These are phyloP conservation scores for Drosophila mojavensis DNA, from an alignment of 1,140 invertebrate genomes.

Conservation along the genomic window DNA sequence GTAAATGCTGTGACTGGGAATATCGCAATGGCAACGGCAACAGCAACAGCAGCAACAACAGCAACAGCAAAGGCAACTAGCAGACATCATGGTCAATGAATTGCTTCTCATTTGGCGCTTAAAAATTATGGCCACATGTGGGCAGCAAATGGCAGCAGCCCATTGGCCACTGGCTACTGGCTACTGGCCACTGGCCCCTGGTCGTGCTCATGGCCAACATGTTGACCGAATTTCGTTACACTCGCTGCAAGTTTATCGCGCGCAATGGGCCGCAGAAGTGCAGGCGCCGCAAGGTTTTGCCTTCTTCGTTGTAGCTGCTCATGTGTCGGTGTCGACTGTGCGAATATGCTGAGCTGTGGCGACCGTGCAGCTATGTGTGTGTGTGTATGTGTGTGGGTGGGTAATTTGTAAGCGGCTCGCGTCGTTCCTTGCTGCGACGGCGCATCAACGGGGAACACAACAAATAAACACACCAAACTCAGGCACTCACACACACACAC, in stretches of 20 bases:
- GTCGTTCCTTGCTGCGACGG: conserved; percentile 32
- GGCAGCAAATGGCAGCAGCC: conserved; percentile 58
- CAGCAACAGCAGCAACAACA: no score
- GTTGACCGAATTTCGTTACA: conserved; percentile 76
- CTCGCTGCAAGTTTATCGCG: conserved; percentile 71
- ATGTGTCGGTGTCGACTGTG: not conserved
- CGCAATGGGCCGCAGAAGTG: conserved; percentile 47
- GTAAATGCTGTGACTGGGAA: conserved; percentile 47
- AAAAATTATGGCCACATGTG: conserved; percentile 81
- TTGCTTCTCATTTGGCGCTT: conserved; percentile 79
- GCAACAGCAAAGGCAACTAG: conserved; percentile 53
- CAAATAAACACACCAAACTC: conserved; percentile 19
- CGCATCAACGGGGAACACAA: conserved; percentile 35
- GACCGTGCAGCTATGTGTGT: not conserved
- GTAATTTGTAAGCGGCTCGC: conserved; percentile 72
- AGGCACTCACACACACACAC: conserved; percentile 12
- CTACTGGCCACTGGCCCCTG: conserved; percentile 28
- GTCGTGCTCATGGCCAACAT: conserved; percentile 52
- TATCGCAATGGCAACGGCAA: conserved; percentile 23
- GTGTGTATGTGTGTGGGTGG: conserved; percentile 11
- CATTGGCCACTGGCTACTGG: no score
- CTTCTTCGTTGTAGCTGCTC: conserved; percentile 3
- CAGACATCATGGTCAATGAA: conserved; percentile 78
- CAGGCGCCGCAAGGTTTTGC: conserved; percentile 45
- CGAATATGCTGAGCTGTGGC: not conserved